Conservation (phyloP, 2,113 vertebrate genomes). For the Aegithalos caudatus region DNA sequence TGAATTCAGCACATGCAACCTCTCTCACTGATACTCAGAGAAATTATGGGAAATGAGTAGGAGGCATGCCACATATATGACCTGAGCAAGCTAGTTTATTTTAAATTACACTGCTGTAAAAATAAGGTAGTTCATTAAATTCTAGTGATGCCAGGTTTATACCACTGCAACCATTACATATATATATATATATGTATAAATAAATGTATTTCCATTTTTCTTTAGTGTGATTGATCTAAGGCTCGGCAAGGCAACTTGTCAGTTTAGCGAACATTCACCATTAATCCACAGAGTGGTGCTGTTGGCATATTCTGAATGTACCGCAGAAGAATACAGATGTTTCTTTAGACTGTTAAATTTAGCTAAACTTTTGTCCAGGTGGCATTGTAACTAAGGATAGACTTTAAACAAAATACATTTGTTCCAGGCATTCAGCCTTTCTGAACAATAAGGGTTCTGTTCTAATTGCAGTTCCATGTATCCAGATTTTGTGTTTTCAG, state of each 20-base stretch:
- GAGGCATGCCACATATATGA: background rate
- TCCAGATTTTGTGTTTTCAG: background rate
- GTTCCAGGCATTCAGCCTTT: background rate
- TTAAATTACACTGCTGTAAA: background rate
- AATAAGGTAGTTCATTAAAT: background rate
- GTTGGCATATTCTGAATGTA: background rate
- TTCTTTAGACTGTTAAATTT: background rate
- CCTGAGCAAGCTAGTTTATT: background rate
- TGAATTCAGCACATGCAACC: background rate
- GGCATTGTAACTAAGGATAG: background rate
- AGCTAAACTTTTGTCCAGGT: slow-evolving; percentile 8
- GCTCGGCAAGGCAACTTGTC: background rate
- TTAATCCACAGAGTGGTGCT: slow-evolving; percentile 65
- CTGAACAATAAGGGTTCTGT: background rate
- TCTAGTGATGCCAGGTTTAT: background rate
- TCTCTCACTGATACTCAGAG: background rate
- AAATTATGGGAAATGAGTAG: background rate
- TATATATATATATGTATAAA: background rate
- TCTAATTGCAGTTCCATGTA: background rate
- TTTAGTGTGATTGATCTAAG: fast-evolving
- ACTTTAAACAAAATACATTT: background rate
- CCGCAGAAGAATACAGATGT: background rate
- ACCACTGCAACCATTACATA: background rate
- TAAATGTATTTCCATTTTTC: background rate
- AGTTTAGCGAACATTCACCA: background rate